Base-by-base conservation (phyloP, 2,888 invertebrate genomes). In the Timandra comae region DNA sequence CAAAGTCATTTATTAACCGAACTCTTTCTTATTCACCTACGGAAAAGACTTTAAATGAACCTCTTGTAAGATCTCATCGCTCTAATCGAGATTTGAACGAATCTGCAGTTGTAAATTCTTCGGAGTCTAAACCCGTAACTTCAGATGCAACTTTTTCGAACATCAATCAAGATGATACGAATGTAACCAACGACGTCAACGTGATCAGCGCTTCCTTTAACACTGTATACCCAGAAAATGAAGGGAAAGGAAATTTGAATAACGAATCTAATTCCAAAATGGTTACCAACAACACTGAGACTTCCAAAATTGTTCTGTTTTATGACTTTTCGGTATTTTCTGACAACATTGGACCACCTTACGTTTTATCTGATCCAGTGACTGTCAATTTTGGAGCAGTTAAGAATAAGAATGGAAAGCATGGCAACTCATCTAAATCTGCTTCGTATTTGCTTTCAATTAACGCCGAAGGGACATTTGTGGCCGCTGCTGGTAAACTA, bases 401-500 rank as follows among this genome's bases (percentile, higher is more conserved):
- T n/a, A n/a, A n/a, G n/a, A n/a, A n/a, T n/a, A n/a, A n/a, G n/a
- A n/a, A n/a, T 6, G 16, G 16, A 16, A 16, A 16, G 3, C 16
- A 16, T n/a, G n/a, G n/a, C n/a, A n/a, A n/a, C n/a, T n/a, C 13
- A 33, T 34, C 12, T 11, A 27, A 19, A 49, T 34, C 16, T 19
- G 30, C n/a, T 1, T 26, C 47, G 4, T 48, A 56, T 16, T 46
- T 74, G 27, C 53, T 80, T 0, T 63, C 75, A 7, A 47, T 82
- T 7, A 64, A 65, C 24, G 42, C 60, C n/a, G 71, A 73, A 26
- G 82, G 82, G 2, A 37, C 41, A n/a, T 81, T 82, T 44, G 44
- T 82, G 3, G 70, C 82, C 12, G 68, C 76, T 11, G 55, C 74
- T 3, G 52, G 66, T 1, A 59, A 46, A 12, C 44, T 62, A 12